Evolutionary conservation across 2,888 invertebrate species (phyloP), one percentile per base, ranked within the genome.

Genomic region (Ceramica pisi): DNA sequence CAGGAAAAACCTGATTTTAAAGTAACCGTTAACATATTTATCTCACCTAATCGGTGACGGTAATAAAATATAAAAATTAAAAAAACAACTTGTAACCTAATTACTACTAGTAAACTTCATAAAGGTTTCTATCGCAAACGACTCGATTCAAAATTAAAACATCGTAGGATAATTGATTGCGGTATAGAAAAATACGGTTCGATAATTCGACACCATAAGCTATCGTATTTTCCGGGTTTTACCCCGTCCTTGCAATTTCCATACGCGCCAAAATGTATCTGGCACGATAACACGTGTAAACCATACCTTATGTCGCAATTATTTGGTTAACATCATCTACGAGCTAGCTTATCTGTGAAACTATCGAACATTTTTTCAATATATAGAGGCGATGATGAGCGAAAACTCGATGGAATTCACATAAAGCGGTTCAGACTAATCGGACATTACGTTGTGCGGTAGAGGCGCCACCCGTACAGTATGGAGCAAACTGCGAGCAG

Each of bases 361-460:
- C 67, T 70, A 75, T 70, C 31, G 65, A 71, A 73, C 53, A 75
- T 72, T 65, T 74, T 74, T 85, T 77, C 72, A 83, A 71, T 80
- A 83, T 63, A 73, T 75, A n/a, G 74, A 72, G 67, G 70, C 66
- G 69, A 76, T 83, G 81, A 87, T 87, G 83, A 87, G 90, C 89
- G 87, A 91, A 91, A 91, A 87, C 87, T 82, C 82, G 85, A 88
- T 88, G 86, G 81, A 85, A 87, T 90, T 90, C 86, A 88, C 86
- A 86, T 84, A 84, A 86, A 84, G 86, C 87, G 77, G 88, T 87
- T 86, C 83, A 80, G 74, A 80, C 80, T 87, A 87, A 86, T 87
- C 82, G 82, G 59, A 75, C 75, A 74, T 73, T 82, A 70, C 81
- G 81, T 79, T 81, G 82, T 74, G 70, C 77, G 80, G 75, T 67